Base-by-base conservation (phyloP, 2,113 vertebrate species). In the Phyllostomus hastatus region DNA sequence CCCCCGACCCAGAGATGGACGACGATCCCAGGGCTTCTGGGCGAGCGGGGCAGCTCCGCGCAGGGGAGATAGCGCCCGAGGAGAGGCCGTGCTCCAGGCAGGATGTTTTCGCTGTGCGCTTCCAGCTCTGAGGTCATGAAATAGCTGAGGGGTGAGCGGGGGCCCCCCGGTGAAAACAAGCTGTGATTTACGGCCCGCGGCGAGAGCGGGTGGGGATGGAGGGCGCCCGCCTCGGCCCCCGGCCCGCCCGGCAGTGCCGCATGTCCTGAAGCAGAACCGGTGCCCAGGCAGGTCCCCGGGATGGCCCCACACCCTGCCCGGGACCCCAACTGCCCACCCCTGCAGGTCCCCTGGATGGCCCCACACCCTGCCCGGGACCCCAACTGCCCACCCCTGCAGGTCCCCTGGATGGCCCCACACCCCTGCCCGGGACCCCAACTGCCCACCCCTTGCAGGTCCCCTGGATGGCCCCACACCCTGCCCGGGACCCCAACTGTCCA, bases 41-140 rank as follows among this genome's bases (percentile, higher is more conserved):
- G 33, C 70, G 82, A 73, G 28, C 4, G 0, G 41, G 5, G 33
- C 46, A 9, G 24, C 3, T 38, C 54, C 20, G 0, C 2, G 35
- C 26, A 41, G 31, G 81, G 6, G n/a, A 5, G 76, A 20, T 3
- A 11, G 22, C 1, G 5, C 67, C 4, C 6, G 11, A 10, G 26
- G 1, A 0, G 41, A 7, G 1, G 17, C 43, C 26, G 0, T 9
- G 26, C 1, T 19, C 46, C 7, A 16, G 57, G 41, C 26, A 20
- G 64, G 11, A 10, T 1, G 0, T 14, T 48, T 17, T 16, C 10
- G 7, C 2, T 35, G 22, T 20, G 31, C 24, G 72, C 73, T 24
- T 28, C 73, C 46, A 48, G 2, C 9, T 67, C 28, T 59, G 46
- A 92, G 50, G 4, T 69, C 10, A 91, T 4, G 9, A 16, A 26